Conservation (phyloP, 2,888 invertebrate species). For the Apodemia zela region DNA sequence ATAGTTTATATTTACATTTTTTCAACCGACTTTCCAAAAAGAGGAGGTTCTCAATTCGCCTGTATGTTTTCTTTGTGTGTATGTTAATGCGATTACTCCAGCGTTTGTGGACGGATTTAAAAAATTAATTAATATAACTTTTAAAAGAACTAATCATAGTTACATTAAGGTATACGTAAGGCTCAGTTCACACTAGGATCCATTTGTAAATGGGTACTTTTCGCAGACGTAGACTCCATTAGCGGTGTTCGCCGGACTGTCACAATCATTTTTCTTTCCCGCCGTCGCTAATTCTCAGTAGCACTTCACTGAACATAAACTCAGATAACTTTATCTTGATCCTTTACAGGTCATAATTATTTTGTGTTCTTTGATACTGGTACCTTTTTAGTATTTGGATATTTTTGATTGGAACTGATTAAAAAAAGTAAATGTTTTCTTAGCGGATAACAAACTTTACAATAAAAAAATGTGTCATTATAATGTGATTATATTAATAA, state of each 20-base stretch:
- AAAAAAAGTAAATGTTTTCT: background rate
- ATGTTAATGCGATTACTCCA: too few species aligned
- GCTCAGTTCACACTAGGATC: constrained; percentile 35
- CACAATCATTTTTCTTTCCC: constrained; percentile 81
- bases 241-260: constrained; percentile 77
- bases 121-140: constrained; percentile 4
- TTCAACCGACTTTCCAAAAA: too few species aligned
- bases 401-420: background rate
- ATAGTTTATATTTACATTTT: too few species aligned
- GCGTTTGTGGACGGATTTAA: too few species aligned
- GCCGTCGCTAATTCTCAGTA: constrained; percentile 76
- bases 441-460: background rate
- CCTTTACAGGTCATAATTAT: constrained; percentile 31
- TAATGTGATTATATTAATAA: too few species aligned
- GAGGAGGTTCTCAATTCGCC: too few species aligned
- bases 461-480: background rate
- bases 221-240: constrained; percentile 78
- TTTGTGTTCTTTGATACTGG: background rate
- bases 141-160: background rate
- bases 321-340: constrained; percentile 44
- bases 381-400: background rate
- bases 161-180: constrained; percentile 24
- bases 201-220: constrained; percentile 67
- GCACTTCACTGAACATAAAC: constrained; percentile 65
- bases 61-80: too few species aligned